A percentile compares a stretch with the other conserved stretches of the same genome.
Conservation (phyloP, 2,888 invertebrate genomes). For the Crioceris asparagi region DNA sequence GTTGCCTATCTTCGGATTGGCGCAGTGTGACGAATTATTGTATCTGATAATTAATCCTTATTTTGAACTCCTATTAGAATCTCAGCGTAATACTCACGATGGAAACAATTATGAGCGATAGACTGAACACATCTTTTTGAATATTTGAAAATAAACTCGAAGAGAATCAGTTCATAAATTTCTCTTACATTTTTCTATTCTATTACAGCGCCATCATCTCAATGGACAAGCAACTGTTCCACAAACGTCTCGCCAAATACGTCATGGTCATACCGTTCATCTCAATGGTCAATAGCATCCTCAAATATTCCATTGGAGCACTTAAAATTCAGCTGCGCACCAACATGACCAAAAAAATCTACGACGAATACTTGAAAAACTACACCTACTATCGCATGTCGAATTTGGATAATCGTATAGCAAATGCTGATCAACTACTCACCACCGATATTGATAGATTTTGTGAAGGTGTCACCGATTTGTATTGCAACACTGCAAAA, state of each 20-base stretch:
- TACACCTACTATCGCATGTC: constrained; percentile 96
- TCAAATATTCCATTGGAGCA: constrained; percentile 93
- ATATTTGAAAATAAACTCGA: no score
- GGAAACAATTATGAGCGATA: no score
- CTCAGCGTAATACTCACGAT: no score
- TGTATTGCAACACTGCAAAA: constrained; percentile 95
- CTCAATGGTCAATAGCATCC: constrained; percentile 83
- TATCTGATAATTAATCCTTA: no score
- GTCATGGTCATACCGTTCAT: constrained; percentile 82
- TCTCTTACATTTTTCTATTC: no score
- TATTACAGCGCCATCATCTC: constrained; percentile 80
- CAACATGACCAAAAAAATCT: constrained; percentile 76
- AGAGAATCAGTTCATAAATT: no score
- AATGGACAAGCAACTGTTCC: constrained; percentile 70
- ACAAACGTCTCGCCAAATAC: constrained; percentile 62
- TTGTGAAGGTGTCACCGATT: constrained; percentile 87
- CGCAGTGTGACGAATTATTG: no score
- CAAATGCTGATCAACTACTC: constrained; percentile 90
- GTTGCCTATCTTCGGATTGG: no score
- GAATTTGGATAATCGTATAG: constrained; percentile 88
- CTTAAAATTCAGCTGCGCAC: constrained; percentile 83
- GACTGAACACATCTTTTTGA: no score
- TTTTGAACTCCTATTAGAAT: no score
- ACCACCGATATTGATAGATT: constrained; percentile 97
- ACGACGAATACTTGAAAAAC: constrained; percentile 88